Conservation (phyloP, 2,113 vertebrate species). For the Pampusana beccarii region DNA sequence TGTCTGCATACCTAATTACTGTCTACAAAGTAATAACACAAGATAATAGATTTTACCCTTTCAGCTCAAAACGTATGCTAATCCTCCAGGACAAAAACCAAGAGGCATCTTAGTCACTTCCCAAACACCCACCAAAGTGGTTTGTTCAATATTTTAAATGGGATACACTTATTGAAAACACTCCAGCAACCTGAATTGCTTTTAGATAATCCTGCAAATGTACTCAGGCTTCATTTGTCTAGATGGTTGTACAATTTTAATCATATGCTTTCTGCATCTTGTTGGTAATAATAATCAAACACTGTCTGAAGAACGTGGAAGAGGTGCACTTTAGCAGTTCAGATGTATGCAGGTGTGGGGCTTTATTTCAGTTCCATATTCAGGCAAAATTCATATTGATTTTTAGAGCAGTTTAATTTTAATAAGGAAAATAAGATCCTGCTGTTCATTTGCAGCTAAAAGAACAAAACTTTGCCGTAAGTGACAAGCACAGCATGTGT, state of each 20-base stretch:
- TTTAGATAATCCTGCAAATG: neutral
- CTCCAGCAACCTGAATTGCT: neutral
- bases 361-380: fast-evolving
- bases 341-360: fast-evolving
- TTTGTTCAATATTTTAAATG: neutral
- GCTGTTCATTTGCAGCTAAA: neutral
- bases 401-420: neutral
- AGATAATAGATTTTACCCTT: neutral
- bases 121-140: neutral
- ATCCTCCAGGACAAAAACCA: neutral
- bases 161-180: neutral
- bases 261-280: neutral
- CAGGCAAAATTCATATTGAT: neutral
- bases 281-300: neutral
- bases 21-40: fast-evolving
- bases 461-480: fast-evolving
- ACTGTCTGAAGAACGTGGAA: fast-evolving
- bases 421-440: neutral
- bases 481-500: neutral
- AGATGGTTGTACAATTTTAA: neutral
- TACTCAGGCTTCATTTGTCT: neutral
- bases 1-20: neutral
- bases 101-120: neutral
- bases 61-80: fast-evolving
- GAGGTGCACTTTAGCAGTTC: neutral